Conservation (phyloP, 2,888 invertebrate species). For the Chymomyza procnemis region DNA sequence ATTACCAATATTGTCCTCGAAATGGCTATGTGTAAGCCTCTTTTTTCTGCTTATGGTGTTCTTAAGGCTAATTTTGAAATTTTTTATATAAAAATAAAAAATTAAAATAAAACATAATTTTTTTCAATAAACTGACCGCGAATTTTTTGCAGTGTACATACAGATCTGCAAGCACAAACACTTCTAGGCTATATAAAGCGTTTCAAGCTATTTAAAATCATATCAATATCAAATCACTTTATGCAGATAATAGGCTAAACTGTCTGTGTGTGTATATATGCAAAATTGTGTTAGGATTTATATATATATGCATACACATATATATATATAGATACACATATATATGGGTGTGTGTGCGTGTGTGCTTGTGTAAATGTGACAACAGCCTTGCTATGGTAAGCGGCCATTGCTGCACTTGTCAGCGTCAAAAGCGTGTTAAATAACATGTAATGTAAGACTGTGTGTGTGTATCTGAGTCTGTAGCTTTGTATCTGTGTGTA, state of each 20-base stretch:
- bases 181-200: constrained; percentile 3
- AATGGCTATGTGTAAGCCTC: no score
- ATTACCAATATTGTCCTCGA: no score
- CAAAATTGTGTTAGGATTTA: background rate
- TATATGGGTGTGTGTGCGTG: constrained; percentile 3
- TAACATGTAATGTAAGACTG: constrained; percentile 6
- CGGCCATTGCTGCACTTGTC: background rate
- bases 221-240: constrained; percentile 58
- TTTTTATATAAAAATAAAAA: no score
- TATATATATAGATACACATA: background rate
- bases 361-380: background rate
- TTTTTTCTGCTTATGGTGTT: no score
- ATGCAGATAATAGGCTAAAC: constrained; percentile 46
- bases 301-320: background rate
- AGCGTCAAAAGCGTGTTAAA: constrained; percentile 3
- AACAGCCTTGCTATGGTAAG: background rate
- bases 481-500: constrained; percentile 8
- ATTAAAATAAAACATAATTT: background rate
- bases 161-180: background rate
- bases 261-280: constrained; percentile 16
- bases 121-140: background rate
- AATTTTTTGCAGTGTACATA: background rate
- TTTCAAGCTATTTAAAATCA: constrained; percentile 51
- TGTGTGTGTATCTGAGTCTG: background rate
- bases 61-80: no score